Percentiles rank a stretch among this genome's conserved stretches.
phyloP scores from a whole-genome alignment of 2,113 vertebrate species.

The Lucifuga dentata region DNA sequence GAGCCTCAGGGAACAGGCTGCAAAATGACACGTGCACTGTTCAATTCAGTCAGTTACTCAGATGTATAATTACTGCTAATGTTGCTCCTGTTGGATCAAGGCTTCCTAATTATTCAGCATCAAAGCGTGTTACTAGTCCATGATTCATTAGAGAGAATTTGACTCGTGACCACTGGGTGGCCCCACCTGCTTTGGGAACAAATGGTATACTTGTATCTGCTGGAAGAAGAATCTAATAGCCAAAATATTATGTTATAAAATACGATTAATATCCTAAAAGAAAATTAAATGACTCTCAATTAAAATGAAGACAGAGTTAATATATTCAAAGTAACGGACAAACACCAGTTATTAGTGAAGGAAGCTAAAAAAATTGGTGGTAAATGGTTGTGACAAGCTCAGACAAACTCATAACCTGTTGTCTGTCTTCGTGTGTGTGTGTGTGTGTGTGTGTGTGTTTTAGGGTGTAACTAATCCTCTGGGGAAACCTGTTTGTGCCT shows the following conservation, averaged over 20 bases:
- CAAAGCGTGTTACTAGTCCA: neutral
- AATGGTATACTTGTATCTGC: neutral
- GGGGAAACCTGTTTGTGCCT: constrained; percentile 97
- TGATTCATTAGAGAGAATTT: neutral
- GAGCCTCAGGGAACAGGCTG: constrained; percentile 26
- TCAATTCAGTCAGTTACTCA: neutral
- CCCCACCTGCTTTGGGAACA: constrained; percentile 24
- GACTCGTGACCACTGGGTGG: constrained; percentile 38
- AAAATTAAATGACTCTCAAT: neutral
- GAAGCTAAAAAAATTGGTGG: neutral
- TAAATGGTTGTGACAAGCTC: too few relatives aligned
- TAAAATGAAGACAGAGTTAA: neutral
- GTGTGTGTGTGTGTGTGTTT: constrained; percentile 35
- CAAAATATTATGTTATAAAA: neutral
- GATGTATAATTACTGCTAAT: constrained; percentile 28
- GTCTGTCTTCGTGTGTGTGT: neutral
- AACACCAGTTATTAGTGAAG: neutral
- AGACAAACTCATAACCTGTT: too few relatives aligned
- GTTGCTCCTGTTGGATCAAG: neutral
- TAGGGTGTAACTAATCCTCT: constrained; percentile 96
- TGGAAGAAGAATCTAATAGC: neutral
- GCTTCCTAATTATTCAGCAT: neutral
- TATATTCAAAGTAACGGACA: neutral
- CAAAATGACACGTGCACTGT: constrained; percentile 21
- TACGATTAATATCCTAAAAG: neutral